A percentile compares a stretch with the other conserved stretches of the same genome.
These are phyloP conservation scores for Sparus aurata DNA, from an alignment of 2,797 vertebrate genomes.

Conservation along the genomic window DNA sequence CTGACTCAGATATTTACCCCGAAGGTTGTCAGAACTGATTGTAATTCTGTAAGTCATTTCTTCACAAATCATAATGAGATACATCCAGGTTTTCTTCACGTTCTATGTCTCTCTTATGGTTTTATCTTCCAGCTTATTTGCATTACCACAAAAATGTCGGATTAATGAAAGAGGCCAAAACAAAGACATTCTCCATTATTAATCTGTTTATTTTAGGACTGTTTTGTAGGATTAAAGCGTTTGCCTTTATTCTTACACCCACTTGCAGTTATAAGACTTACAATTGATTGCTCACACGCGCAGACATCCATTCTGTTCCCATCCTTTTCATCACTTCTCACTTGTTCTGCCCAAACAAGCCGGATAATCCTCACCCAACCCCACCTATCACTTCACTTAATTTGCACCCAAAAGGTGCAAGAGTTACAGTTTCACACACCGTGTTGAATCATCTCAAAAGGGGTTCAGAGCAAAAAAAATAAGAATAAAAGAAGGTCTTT, in stretches of 20 bases:
- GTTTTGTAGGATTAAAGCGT: conserved; percentile 2
- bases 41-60: conserved; percentile 2
- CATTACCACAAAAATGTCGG: not conserved
- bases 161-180: conserved; percentile 14
- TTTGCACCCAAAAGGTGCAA: conserved; percentile 35
- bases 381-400: conserved; percentile 18
- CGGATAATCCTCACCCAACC: conserved; percentile 27
- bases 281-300: conserved; percentile 9
- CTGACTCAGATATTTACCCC: conserved; percentile 18
- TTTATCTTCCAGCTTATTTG: conserved; percentile 5
- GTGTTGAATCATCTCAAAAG: conserved; percentile 34
- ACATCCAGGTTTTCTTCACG: not conserved
- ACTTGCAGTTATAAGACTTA: conserved; percentile 1
- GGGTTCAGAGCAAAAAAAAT: not conserved
- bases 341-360: conserved; percentile 33
- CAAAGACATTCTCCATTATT: conserved; percentile 22
- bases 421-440: conserved; percentile 16
- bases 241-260: conserved; percentile 23
- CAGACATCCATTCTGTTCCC: conserved; percentile 25
- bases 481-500: not conserved
- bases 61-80: not conserved
- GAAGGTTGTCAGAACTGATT: not conserved
- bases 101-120: not conserved
- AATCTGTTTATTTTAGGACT: conserved; percentile 15
- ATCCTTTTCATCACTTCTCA: conserved; percentile 19